Evolutionary conservation across 2,888 invertebrate species (phyloP).

Genomic region (Cyaniris semiargus): DNA sequence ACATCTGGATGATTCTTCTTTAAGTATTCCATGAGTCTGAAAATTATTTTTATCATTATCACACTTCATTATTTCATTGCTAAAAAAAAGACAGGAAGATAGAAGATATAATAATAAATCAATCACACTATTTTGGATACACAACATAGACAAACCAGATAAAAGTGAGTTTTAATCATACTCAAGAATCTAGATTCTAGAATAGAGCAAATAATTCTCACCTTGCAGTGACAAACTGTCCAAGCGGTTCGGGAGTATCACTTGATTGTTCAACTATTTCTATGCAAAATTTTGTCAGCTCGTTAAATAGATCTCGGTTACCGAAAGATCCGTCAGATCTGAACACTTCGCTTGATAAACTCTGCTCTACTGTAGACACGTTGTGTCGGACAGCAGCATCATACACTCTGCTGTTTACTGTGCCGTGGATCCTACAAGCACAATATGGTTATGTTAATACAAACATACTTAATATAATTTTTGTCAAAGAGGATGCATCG

Average conservation of each 20-base stretch:
- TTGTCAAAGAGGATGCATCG: too few species aligned
- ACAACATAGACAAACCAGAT: too few species aligned
- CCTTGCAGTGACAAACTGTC: slow-evolving; percentile 46
- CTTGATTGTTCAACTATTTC: slow-evolving; percentile 37
- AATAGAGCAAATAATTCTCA: slow-evolving; percentile 34
- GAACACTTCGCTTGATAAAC: slow-evolving; percentile 45
- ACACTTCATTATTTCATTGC: background rate
- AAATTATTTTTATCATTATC: slow-evolving; percentile 9
- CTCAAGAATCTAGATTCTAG: too few species aligned
- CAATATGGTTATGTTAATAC: background rate
- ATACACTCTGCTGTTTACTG: slow-evolving; percentile 49
- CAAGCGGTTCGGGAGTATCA: slow-evolving; percentile 41
- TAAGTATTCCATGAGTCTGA: slow-evolving; percentile 47
- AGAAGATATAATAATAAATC: too few species aligned
- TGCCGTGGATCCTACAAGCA: slow-evolving; percentile 62
- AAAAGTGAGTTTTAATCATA: too few species aligned
- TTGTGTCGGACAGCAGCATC: slow-evolving; percentile 54
- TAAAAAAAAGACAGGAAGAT: too few species aligned
- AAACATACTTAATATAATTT: too few species aligned
- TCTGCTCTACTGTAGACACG: slow-evolving; percentile 50
- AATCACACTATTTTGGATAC: too few species aligned
- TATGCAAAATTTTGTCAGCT: slow-evolving; percentile 44
- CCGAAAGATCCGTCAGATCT: slow-evolving; percentile 45
- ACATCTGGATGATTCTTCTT: slow-evolving; percentile 45
- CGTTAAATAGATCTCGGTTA: slow-evolving; percentile 41